phyloP scores from a whole-genome alignment of 2,888 invertebrate genomes.

The Dyspetes luteomarginatus region DNA sequence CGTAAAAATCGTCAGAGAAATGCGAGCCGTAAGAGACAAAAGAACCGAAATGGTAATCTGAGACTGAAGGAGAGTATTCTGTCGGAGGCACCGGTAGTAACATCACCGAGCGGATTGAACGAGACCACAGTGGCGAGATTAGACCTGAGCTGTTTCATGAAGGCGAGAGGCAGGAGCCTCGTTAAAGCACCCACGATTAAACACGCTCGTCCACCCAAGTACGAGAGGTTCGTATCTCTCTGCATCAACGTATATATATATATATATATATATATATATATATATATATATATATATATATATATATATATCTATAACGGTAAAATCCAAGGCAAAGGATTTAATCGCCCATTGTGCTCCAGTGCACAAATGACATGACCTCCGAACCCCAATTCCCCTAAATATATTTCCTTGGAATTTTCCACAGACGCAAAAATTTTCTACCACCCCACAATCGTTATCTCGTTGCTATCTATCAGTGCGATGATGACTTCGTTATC shows the following conservation, averaged over 20 bases:
- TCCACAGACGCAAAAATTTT: conserved; percentile 74
- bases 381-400: neutral
- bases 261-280: too few relatives aligned
- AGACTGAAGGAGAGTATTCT: conserved; percentile 65
- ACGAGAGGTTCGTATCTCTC: conserved; percentile 73
- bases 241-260: neutral
- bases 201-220: conserved; percentile 74
- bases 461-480: conserved; percentile 85
- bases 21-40: conserved; percentile 63
- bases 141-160: conserved; percentile 76
- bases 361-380: conserved; percentile 9
- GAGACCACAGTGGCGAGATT: conserved; percentile 75
- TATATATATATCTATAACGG: neutral
- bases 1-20: conserved; percentile 69
- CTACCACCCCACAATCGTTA: conserved; percentile 83
- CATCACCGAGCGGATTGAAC: conserved; percentile 71
- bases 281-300: neutral
- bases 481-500: conserved; percentile 84
- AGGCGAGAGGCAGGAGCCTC: conserved; percentile 71
- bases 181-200: conserved; percentile 76
- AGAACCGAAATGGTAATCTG: conserved; percentile 50
- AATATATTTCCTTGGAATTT: conserved; percentile 31
- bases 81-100: conserved; percentile 63
- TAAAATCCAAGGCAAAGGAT: conserved; percentile 7
- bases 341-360: conserved; percentile 34